phyloP scores from a whole-genome alignment of 2,797 vertebrate species.

The Acanthiza pusilla region DNA sequence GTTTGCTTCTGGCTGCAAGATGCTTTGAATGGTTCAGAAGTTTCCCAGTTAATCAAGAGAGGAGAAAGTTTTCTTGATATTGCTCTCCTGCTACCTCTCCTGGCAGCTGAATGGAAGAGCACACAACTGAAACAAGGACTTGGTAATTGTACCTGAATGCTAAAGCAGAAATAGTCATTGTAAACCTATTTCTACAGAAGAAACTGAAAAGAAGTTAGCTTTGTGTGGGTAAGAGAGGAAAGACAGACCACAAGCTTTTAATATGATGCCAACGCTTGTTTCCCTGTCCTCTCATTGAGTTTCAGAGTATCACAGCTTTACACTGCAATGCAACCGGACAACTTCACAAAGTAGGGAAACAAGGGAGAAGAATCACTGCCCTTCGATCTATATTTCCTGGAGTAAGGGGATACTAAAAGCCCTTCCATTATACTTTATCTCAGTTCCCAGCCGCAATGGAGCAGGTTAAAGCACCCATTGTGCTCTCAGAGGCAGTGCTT shows the following conservation, averaged over 20 bases:
- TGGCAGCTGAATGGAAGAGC: conserved; percentile 40
- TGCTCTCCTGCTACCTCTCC: conserved; percentile 70
- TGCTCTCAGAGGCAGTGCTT: neutral
- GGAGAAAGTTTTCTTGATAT: neutral
- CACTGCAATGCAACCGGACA: neutral
- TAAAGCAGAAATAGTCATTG: neutral
- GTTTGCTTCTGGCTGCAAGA: neutral
- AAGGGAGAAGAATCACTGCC: neutral
- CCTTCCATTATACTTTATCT: neutral
- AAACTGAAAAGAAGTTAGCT: neutral
- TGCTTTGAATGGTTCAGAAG: neutral
- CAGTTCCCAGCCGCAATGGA: neutral
- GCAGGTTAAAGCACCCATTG: neutral
- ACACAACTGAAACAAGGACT: neutral
- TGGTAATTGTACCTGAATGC: neutral
- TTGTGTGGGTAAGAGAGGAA: neutral
- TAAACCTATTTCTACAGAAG: neutral
- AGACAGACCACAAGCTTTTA: neutral
- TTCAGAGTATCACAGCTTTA: neutral
- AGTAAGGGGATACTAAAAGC: conserved; percentile 16
- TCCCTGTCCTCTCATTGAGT: neutral
- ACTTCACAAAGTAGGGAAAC: neutral
- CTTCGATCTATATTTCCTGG: neutral
- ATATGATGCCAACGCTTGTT: neutral
- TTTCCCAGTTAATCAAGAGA: neutral